Base-by-base conservation (phyloP, 2,113 vertebrate species). In the Platycercus adscitus region DNA sequence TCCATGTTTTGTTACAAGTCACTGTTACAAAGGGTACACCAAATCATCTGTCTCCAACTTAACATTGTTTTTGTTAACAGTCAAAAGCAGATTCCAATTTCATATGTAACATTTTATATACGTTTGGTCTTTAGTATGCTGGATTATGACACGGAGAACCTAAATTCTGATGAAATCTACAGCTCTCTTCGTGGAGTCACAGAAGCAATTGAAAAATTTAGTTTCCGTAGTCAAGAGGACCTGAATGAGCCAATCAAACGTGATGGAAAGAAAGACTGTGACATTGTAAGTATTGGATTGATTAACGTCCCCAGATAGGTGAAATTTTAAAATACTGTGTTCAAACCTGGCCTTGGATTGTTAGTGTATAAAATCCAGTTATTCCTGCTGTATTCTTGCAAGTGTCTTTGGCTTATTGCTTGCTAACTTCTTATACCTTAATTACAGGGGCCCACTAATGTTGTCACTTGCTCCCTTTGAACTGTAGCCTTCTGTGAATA, bases 81-180 rank as follows among this genome's bases (percentile, higher is more conserved):
- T 94, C 72, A 76, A 28, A 85, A 89, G 66, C 0, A 1, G 60
- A 60, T 90, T 82, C 35, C 61, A 66, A 0, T 86, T 86, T 93
- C 83, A 72, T 82, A 60, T 85, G 96, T 97, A 96, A 97, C 81
- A 31, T 94, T 94, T 94, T 56, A 61, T 88, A 53, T 98, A 39
- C 94, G 49, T 98, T 97, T 96, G 63, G 28, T 97, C 97, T 96
- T 94, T 92, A 99, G 99, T 98, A 98, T 99, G 99, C 98, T 99
- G 98, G 99, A 99, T 97, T 99, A 99, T 75, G 99, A 99, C 97
- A 99, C 99, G 6, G 99, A 99, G 97, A 99, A 99, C 98, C 98
- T 99, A 98, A 99, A 99, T 97, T 99, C 99, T 19, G 99, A 99
- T 86, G 99, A 99, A 98, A 99, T 99, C 98, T 99, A 99, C 98